Evolutionary conservation across 2,888 invertebrate species (phyloP).

Genomic region (Aproaerema taeniolella): DNA sequence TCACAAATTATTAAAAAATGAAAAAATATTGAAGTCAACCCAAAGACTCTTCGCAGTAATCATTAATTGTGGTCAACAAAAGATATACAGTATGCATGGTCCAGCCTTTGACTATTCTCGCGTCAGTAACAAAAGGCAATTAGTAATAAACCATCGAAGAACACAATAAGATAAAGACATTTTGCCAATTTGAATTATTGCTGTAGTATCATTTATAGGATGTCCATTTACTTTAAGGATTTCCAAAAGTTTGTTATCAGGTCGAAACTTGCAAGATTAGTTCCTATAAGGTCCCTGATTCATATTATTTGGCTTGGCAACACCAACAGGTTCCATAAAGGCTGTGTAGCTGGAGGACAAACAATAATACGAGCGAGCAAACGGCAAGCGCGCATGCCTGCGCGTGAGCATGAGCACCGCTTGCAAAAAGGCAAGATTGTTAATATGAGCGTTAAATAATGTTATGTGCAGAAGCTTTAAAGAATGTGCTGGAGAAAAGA

Average conservation of each 20-base stretch:
- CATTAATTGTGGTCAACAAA: too few relatives aligned
- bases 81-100: too few relatives aligned
- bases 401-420: conserved; percentile 11
- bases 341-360: conserved; percentile 30
- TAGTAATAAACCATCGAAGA: conserved; percentile 29
- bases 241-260: neutral
- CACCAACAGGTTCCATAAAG: neutral
- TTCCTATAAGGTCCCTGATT: neutral
- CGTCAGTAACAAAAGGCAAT: conserved; percentile 27
- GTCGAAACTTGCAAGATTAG: neutral
- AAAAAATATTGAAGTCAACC: too few relatives aligned
- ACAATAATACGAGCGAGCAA: conserved; percentile 22
- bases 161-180: conserved; percentile 23
- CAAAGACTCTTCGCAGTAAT: too few relatives aligned
- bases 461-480: too few relatives aligned
- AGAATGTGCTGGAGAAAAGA: too few relatives aligned
- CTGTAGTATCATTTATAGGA: neutral
- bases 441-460: too few relatives aligned
- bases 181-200: too few relatives aligned
- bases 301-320: neutral
- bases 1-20: neutral
- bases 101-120: conserved; percentile 12
- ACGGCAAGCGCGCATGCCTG: conserved; percentile 10
- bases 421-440: conserved; percentile 24
- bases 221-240: neutral